Conservation (phyloP, 2,797 vertebrate genomes). For the Phoeniculus purpureus region DNA sequence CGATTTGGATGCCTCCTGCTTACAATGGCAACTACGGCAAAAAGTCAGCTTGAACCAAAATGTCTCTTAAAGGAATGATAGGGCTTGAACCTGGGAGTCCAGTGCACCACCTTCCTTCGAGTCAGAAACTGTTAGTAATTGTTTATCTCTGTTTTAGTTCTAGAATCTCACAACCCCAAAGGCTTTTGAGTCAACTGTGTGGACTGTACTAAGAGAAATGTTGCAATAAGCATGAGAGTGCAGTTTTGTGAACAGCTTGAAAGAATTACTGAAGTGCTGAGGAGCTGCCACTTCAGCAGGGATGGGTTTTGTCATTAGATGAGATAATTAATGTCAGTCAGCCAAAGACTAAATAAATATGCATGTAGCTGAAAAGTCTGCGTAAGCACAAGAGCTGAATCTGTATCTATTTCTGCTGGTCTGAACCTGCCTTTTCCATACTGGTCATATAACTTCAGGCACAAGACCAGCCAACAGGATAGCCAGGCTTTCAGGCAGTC, state of each 20-base stretch:
- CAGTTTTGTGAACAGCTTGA: neutral
- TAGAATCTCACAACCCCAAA: neutral
- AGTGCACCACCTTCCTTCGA: neutral
- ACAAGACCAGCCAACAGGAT: neutral
- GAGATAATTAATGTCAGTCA: slow-evolving; percentile 17
- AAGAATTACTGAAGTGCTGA: neutral
- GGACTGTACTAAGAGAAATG: neutral
- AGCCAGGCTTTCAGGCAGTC: slow-evolving; percentile 39
- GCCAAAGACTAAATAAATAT: slow-evolving; percentile 24
- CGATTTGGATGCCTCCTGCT: neutral
- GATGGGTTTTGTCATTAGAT: neutral
- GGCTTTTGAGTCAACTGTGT: neutral
- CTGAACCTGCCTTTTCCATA: slow-evolving; percentile 47
- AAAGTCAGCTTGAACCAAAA: neutral
- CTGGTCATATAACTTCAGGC: slow-evolving; percentile 23
- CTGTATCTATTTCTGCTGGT: slow-evolving; percentile 17
- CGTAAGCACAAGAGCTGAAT: slow-evolving; percentile 18
- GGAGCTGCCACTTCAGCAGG: neutral
- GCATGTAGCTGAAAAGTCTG: neutral
- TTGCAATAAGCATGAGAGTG: neutral
- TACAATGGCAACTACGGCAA: neutral
- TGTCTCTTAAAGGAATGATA: neutral
- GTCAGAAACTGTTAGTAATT: neutral
- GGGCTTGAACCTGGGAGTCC: neutral
- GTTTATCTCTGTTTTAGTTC: neutral